phyloP scores from a whole-genome alignment of 2,888 invertebrate species.

The Rhagophthalmus giganteus region DNA sequence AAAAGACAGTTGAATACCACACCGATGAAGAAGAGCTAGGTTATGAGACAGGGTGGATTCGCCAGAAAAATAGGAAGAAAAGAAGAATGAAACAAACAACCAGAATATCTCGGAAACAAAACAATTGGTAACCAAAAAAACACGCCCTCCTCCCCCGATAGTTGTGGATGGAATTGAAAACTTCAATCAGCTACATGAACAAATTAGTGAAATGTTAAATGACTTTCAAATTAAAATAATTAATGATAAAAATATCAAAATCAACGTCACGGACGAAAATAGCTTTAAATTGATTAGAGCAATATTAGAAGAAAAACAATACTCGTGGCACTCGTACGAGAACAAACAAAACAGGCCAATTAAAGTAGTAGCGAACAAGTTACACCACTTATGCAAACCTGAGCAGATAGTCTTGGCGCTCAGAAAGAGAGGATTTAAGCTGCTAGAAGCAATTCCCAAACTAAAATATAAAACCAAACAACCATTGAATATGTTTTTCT shows the following conservation, averaged over 20 bases:
- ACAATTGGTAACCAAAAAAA: slow-evolving; percentile 1
- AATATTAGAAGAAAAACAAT: background rate
- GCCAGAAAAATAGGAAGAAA: slow-evolving; percentile 9
- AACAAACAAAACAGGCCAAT: slow-evolving; percentile 21
- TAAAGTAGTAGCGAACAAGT: slow-evolving; percentile 8
- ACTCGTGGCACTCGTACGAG: slow-evolving; percentile 12
- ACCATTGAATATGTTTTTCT: slow-evolving; percentile 15
- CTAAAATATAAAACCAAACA: slow-evolving; percentile 14
- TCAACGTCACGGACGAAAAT: slow-evolving; percentile 2
- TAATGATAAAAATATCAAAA: slow-evolving; percentile 6
- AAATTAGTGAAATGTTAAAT: background rate
- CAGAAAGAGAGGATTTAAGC: slow-evolving; percentile 12
- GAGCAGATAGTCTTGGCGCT: slow-evolving; percentile 6
- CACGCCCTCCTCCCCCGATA: background rate
- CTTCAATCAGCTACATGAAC: slow-evolving; percentile 4
- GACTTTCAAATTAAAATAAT: slow-evolving; percentile 9
- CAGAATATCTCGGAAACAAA: background rate
- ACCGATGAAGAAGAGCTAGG: slow-evolving; percentile 9
- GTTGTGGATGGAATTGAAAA: slow-evolving; percentile 1
- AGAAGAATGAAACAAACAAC: slow-evolving; percentile 10
- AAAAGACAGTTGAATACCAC: slow-evolving; percentile 6
- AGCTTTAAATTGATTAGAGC: slow-evolving; percentile 1
- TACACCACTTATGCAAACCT: slow-evolving; percentile 8
- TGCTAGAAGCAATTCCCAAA: slow-evolving; percentile 6
- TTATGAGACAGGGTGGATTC: slow-evolving; percentile 6